Conservation (phyloP, 2,888 invertebrate genomes). For the Agonopterix heracliana region DNA sequence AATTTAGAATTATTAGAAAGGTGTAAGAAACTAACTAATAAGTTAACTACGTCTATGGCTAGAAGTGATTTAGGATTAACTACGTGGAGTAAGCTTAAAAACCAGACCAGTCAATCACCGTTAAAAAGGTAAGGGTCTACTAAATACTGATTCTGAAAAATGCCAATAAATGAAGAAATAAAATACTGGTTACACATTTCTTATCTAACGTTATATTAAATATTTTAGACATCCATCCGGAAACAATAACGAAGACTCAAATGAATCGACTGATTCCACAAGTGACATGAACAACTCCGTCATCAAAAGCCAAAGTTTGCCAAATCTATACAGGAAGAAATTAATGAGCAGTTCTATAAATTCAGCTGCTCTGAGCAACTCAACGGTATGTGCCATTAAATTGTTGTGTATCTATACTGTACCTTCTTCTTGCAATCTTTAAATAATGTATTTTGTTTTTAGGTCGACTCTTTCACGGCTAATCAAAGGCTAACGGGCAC, state of each 20-base stretch:
- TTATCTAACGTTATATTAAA: neutral
- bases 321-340: constrained; percentile 80
- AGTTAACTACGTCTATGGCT: constrained; percentile 86
- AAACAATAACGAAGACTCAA: constrained; percentile 81
- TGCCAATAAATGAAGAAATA: neutral
- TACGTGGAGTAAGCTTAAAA: constrained; percentile 91
- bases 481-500: constrained; percentile 65
- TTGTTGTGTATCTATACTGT: constrained; percentile 4
- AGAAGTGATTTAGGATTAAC: constrained; percentile 92
- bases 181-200: neutral
- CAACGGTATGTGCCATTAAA: constrained; percentile 76
- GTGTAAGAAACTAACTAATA: constrained; percentile 71
- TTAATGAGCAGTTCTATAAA: constrained; percentile 67
- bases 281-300: constrained; percentile 77
- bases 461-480: constrained; percentile 69
- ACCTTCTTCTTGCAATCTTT: constrained; percentile 1
- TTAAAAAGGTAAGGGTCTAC: constrained; percentile 73
- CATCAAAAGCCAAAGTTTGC: constrained; percentile 87
- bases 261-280: constrained; percentile 70
- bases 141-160: neutral
- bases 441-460: constrained; percentile 28
- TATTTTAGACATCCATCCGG: constrained; percentile 83
- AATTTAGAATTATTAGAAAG: constrained; percentile 74
- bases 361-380: constrained; percentile 79
- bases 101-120: constrained; percentile 80